These are phyloP conservation scores for Zosterops pallidus DNA, from an alignment of 2,113 vertebrate genomes.

Conservation along the genomic window DNA sequence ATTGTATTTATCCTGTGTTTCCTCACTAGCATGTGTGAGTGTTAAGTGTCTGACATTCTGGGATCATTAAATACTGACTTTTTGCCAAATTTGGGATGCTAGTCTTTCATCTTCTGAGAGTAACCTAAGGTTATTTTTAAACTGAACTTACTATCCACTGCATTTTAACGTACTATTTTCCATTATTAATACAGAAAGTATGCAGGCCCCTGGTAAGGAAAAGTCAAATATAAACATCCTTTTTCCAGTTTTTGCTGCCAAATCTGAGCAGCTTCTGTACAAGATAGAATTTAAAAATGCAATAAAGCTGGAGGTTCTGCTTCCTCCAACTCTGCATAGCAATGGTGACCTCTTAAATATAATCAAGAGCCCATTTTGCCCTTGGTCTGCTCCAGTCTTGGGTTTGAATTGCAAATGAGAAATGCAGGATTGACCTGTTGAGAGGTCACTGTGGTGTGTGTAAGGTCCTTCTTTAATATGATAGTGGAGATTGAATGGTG, in stretches of 20 bases:
- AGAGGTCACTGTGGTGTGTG: conserved; percentile 74
- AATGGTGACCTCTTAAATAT: conserved; percentile 78
- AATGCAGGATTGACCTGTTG: conserved; percentile 72
- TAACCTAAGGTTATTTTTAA: conserved; percentile 69
- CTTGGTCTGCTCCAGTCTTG: conserved; percentile 73
- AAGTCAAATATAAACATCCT: conserved; percentile 53
- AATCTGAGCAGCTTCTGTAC: conserved; percentile 65
- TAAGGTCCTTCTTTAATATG: conserved; percentile 79
- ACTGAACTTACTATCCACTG: conserved; percentile 53
- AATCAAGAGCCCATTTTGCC: conserved; percentile 80
- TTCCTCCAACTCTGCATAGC: conserved; percentile 76
- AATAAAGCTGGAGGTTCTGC: conserved; percentile 71
- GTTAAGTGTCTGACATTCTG: conserved; percentile 56
- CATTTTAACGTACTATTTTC: conserved; percentile 60
- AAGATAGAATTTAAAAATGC: conserved; percentile 75
- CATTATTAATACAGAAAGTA: conserved; percentile 46
- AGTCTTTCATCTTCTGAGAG: conserved; percentile 44
- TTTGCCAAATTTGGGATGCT: not conserved
- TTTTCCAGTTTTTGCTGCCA: conserved; percentile 63
- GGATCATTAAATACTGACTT: conserved; percentile 4
- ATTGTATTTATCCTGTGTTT: conserved; percentile 36
- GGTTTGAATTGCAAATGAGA: conserved; percentile 84
- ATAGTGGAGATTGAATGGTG: conserved; percentile 70
- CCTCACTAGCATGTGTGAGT: conserved; percentile 12
- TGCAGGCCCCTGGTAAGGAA: conserved; percentile 24